These are phyloP conservation scores for Yasuhikotakia modesta DNA, from an alignment of 2,797 vertebrate genomes.

Conservation along the genomic window DNA sequence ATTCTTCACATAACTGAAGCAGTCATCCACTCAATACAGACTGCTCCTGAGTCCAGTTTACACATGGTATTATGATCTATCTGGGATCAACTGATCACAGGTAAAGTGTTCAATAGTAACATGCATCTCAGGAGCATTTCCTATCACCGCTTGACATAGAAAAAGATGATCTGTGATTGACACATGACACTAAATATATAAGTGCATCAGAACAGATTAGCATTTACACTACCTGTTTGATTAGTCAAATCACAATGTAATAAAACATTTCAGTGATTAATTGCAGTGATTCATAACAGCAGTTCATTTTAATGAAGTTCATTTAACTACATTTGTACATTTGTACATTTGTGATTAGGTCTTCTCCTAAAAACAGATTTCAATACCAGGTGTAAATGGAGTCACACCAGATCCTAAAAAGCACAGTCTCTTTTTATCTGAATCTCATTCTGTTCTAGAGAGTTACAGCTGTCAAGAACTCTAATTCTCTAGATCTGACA, in stretches of 20 bases:
- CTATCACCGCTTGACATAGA: background rate
- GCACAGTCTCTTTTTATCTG: background rate
- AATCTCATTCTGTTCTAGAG: background rate
- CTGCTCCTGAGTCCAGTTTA: constrained; percentile 3
- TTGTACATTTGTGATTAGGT: no score
- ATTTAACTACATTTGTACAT: no score
- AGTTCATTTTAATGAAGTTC: no score
- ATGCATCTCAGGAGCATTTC: background rate
- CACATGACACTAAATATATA: background rate
- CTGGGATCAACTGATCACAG: background rate
- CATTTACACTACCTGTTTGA: no score
- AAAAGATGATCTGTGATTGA: background rate
- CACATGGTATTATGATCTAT: background rate
- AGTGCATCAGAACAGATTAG: no score
- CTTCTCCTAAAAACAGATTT: no score
- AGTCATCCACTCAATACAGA: constrained; percentile 64
- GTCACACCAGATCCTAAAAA: background rate
- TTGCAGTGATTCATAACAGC: no score
- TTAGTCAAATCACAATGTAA: no score
- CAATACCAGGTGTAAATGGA: no score
- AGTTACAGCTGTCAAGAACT: constrained; percentile 17
- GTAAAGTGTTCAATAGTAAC: background rate
- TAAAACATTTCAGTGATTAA: no score
- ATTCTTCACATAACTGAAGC: constrained; percentile 75
- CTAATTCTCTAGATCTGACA: constrained; percentile 25